Conservation (phyloP, 2,888 invertebrate genomes). For the Clepsis dumicolana region DNA sequence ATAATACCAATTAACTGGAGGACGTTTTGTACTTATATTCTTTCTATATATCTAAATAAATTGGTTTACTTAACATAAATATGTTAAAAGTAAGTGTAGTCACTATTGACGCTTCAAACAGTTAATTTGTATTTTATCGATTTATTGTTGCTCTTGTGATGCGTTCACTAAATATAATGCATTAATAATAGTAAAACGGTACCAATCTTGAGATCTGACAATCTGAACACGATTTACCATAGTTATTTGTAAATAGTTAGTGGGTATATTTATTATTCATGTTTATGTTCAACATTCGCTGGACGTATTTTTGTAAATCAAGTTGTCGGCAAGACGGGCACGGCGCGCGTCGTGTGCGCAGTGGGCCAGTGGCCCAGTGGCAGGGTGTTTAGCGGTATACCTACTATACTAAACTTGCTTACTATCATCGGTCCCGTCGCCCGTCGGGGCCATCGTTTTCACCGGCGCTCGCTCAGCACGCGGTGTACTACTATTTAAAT, state of each 20-base stretch:
- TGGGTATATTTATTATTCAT: not conserved
- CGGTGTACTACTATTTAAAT: too few species aligned
- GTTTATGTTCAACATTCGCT: slow-evolving; percentile 1
- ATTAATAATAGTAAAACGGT: slow-evolving; percentile 24
- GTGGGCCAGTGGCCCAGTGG: not conserved
- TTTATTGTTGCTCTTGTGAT: slow-evolving; percentile 27
- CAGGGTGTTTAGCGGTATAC: too few species aligned
- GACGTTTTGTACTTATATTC: slow-evolving; percentile 77
- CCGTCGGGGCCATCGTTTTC: too few species aligned
- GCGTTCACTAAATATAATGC: slow-evolving; percentile 5
- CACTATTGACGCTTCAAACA: slow-evolving; percentile 52
- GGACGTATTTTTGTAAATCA: not conserved
- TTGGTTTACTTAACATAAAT: slow-evolving; percentile 51
- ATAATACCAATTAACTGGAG: slow-evolving; percentile 65
- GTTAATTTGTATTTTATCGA: slow-evolving; percentile 18
- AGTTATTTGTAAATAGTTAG: slow-evolving; percentile 11
- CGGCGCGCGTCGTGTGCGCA: too few species aligned
- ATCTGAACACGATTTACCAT: not conserved
- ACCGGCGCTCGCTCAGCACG: too few species aligned
- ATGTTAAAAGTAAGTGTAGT: slow-evolving; percentile 53
- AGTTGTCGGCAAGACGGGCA: not conserved
- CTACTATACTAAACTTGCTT: too few species aligned
- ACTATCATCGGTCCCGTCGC: too few species aligned
- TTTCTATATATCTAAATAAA: slow-evolving; percentile 57
- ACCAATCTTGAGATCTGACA: slow-evolving; percentile 26